Percentiles rank a stretch among this genome's conserved stretches.
phyloP scores from a whole-genome alignment of 2,797 vertebrate species.

The Neomorphus geoffroyi region DNA sequence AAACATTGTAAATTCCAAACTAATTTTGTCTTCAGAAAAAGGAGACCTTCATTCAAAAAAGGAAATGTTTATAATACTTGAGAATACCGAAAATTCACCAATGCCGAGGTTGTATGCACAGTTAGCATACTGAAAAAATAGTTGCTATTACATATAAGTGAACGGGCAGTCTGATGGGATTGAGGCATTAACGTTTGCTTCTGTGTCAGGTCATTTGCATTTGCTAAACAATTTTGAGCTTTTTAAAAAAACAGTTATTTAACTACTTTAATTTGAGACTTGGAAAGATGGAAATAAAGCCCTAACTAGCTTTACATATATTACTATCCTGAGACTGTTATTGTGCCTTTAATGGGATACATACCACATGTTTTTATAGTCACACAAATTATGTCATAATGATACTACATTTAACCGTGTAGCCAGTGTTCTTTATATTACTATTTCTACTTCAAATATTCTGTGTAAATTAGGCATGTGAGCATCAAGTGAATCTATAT shows the following conservation, averaged over 20 bases:
- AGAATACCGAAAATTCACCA: neutral
- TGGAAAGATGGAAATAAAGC: neutral
- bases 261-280: neutral
- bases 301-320: neutral
- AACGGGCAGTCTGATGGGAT: neutral
- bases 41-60: neutral
- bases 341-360: neutral
- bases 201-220: neutral
- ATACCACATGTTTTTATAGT: neutral
- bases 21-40: neutral
- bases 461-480: neutral
- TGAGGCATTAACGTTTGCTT: neutral
- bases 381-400: neutral
- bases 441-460: neutral
- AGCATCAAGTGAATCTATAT: neutral
- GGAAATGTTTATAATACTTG: neutral
- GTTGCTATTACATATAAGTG: neutral
- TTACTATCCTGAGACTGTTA: neutral
- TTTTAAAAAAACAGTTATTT: neutral
- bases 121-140: neutral
- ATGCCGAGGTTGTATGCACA: neutral
- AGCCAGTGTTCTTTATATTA: neutral
- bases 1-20: neutral
- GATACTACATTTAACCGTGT: neutral
- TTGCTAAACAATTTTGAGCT: neutral